Evolutionary conservation across 2,797 vertebrate species (phyloP).

Genomic region (Danio tinwini): DNA sequence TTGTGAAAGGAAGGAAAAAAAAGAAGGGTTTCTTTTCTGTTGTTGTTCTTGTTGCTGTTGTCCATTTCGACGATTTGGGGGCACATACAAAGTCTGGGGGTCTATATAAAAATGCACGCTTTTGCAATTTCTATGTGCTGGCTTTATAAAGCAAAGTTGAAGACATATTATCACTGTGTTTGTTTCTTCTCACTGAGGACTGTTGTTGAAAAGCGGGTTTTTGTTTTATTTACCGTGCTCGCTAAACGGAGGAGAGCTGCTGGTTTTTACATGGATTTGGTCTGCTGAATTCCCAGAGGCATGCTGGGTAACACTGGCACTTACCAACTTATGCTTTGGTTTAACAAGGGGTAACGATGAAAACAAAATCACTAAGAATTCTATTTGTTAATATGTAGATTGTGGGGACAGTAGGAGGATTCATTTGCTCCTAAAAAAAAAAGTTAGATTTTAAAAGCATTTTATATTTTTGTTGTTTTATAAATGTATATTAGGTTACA

Average conservation of each 20-base stretch:
- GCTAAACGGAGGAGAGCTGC: conserved; percentile 18
- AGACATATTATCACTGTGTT: conserved; percentile 73
- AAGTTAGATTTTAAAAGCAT: conserved; percentile 67
- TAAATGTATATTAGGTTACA: conserved; percentile 81
- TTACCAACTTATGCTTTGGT: conserved; percentile 47
- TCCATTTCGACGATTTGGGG: conserved; percentile 58
- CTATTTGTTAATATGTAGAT: conserved; percentile 72
- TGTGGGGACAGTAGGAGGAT: conserved; percentile 57
- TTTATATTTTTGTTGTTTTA: conserved; percentile 80
- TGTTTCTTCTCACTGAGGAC: conserved; percentile 68
- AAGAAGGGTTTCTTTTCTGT: conserved; percentile 49
- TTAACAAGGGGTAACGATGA: conserved; percentile 68
- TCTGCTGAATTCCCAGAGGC: conserved; percentile 38
- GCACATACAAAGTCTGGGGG: background rate
- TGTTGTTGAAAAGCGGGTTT: conserved; percentile 55
- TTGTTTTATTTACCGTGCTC: background rate
- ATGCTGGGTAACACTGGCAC: conserved; percentile 44
- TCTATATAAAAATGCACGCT: conserved; percentile 57
- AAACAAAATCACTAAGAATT: conserved; percentile 47
- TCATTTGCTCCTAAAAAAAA: conserved; percentile 62
- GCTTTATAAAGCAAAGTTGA: conserved; percentile 64
- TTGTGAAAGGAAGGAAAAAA: conserved; percentile 67
- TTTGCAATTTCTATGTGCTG: conserved; percentile 58
- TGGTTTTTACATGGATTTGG: background rate
- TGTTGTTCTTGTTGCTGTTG: conserved; percentile 22